These are phyloP conservation scores for Muschampia plurimacula DNA, from an alignment of 2,888 invertebrate species.

Conservation along the genomic window DNA sequence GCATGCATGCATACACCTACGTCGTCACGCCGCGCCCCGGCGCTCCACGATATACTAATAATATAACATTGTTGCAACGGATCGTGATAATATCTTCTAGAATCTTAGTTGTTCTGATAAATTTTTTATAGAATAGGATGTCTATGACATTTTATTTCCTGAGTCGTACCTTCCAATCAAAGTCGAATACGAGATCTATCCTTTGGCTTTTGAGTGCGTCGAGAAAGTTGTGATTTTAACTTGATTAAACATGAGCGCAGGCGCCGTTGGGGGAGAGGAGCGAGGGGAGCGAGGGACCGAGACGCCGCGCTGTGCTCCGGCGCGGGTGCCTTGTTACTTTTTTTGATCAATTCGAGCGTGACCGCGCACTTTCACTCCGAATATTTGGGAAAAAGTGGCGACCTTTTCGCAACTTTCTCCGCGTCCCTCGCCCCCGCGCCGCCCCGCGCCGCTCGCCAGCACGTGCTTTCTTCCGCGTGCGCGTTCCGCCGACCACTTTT, in stretches of 20 bases:
- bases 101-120: neutral
- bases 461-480: constrained; percentile 70
- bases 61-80: neutral
- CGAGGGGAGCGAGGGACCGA: neutral
- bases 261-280: neutral
- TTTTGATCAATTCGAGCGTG: constrained; percentile 71
- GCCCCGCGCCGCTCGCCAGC: constrained; percentile 49
- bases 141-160: neutral
- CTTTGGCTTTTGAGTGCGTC: neutral
- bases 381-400: constrained; percentile 85
- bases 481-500: constrained; percentile 69
- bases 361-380: constrained; percentile 78
- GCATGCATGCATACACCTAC: constrained; percentile 6
- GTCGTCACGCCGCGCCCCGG: neutral
- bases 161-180: neutral
- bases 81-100: neutral
- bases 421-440: constrained; percentile 51
- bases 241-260: constrained; percentile 19
- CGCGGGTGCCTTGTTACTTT: constrained; percentile 49
- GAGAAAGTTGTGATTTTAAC: constrained; percentile 29
- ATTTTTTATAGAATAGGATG: neutral
- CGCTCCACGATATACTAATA: neutral
- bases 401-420: constrained; percentile 84
- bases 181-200: neutral
- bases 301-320: constrained; percentile 18